Conservation (phyloP, 2,888 invertebrate species). For the Pterobdella sp. region DNA sequence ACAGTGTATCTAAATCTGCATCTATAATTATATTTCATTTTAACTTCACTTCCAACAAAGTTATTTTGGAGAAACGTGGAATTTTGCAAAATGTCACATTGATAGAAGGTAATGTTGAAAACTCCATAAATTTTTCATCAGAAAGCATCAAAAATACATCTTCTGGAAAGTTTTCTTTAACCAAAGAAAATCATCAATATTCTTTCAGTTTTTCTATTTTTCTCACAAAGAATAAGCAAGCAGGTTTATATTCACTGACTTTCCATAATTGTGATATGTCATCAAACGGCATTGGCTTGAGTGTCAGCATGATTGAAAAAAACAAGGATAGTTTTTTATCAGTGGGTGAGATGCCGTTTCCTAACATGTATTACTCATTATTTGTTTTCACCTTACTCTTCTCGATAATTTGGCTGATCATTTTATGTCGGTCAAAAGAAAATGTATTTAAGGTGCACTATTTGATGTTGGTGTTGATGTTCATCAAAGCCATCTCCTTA, state of each 20-base stretch:
- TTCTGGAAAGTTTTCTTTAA: not conserved
- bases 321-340: conserved; percentile 76
- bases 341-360: conserved; percentile 91
- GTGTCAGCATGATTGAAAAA: conserved; percentile 72
- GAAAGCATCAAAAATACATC: not conserved
- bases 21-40: conserved; percentile 15
- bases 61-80: not conserved
- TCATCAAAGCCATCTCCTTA: conserved; percentile 79
- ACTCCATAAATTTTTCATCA: not conserved
- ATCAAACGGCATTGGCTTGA: conserved; percentile 35
- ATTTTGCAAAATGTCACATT: not conserved
- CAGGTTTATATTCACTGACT: conserved; percentile 86
- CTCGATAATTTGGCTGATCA: conserved; percentile 84
- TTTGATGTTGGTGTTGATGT: conserved; percentile 86
- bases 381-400: conserved; percentile 77
- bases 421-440: conserved; percentile 61
- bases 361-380: conserved; percentile 83
- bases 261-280: conserved; percentile 79
- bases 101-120: not conserved
- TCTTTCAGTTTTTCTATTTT: conserved; percentile 44
- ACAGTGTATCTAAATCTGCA: not conserved
- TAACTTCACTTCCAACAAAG: conserved; percentile 17
- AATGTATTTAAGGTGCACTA: conserved; percentile 84
- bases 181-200: not conserved
- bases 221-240: conserved; percentile 59